phyloP scores from a whole-genome alignment of 2,113 vertebrate genomes.

The Turdus rufiventris region DNA sequence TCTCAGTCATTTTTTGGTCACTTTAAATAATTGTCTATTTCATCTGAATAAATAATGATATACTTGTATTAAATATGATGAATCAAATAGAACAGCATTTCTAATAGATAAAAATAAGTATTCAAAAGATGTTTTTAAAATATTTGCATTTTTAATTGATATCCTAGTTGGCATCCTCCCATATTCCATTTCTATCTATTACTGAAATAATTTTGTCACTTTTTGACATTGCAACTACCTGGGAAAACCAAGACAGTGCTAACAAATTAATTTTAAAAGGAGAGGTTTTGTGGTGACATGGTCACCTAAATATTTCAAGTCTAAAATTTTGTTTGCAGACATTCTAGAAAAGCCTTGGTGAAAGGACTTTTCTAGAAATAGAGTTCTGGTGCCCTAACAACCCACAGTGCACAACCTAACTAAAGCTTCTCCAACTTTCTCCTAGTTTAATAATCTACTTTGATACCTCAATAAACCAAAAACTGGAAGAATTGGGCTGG shows the following conservation, averaged over 20 bases:
- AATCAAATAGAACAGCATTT: not conserved
- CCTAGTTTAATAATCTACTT: not conserved
- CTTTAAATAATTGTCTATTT: not conserved
- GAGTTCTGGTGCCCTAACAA: not conserved
- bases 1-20: not conserved
- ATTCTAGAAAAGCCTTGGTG: not conserved
- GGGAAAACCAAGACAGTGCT: not conserved
- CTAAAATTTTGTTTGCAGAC: not conserved
- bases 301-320: not conserved
- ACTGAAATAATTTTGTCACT: not conserved
- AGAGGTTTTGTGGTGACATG: not conserved
- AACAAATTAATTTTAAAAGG: not conserved
- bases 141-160: not conserved
- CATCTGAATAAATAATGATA: not conserved
- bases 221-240: not conserved
- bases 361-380: not conserved
- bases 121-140: not conserved
- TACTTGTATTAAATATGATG: not conserved
- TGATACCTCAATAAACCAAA: not conserved
- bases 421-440: not conserved
- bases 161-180: not conserved
- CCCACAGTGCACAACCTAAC: not conserved
- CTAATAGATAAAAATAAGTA: not conserved
- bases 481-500: not conserved
- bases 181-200: not conserved